These are phyloP conservation scores for Cichlasoma orientale DNA, from an alignment of 2,797 vertebrate genomes.

Conservation along the genomic window DNA sequence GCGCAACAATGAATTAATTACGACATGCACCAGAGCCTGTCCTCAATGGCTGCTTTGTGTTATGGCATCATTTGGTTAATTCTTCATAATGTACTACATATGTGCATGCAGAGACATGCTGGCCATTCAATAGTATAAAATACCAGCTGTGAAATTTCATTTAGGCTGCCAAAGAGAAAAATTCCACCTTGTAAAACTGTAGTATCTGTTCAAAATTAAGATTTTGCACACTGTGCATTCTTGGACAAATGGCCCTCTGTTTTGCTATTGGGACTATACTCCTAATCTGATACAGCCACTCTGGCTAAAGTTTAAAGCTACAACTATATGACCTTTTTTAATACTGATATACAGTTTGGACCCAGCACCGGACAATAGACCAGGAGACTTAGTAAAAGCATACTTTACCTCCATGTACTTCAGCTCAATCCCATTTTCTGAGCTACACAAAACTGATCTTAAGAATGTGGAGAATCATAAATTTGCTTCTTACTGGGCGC, in stretches of 20 bases:
- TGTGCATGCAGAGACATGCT: background rate
- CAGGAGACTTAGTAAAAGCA: background rate
- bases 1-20: background rate
- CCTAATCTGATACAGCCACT: background rate
- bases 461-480: background rate
- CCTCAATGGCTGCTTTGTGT: background rate
- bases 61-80: background rate
- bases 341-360: background rate
- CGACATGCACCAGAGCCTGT: background rate
- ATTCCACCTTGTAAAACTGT: background rate
- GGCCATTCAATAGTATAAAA: background rate
- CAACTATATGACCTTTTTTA: background rate
- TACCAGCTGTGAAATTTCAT: constrained; percentile 1
- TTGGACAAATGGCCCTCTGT: background rate
- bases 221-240: background rate
- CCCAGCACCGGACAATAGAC: background rate
- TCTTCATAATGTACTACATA: background rate
- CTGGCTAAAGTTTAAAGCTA: background rate
- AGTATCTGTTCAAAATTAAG: constrained; percentile 6
- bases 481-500: background rate
- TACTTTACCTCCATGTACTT: background rate
- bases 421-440: too few relatives aligned
- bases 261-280: background rate
- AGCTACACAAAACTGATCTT: background rate
- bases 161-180: background rate